Percentiles rank a stretch among this genome's conserved stretches.
Evolutionary conservation across 2,888 invertebrate genomes (phyloP).

Genomic region (Rhagium mordax): DNA sequence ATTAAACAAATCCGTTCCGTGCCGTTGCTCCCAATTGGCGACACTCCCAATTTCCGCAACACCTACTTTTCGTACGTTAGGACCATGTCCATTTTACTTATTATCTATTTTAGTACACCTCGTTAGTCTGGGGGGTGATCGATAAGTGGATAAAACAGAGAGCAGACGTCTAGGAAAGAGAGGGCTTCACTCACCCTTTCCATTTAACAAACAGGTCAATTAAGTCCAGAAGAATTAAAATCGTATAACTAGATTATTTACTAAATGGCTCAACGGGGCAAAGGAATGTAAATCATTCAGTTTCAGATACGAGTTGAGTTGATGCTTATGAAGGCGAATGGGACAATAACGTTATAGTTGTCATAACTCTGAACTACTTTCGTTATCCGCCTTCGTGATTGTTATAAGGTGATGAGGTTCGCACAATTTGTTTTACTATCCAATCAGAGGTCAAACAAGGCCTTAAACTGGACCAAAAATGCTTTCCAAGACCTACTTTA

Average conservation of each 20-base stretch:
- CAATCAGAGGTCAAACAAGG: no score
- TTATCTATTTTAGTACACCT: neutral
- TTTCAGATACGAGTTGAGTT: neutral
- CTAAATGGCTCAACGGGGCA: neutral
- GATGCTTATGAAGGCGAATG: no score
- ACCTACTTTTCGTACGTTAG: neutral
- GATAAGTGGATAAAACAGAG: neutral
- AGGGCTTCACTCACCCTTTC: neutral
- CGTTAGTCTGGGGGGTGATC: neutral
- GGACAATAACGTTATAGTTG: no score
- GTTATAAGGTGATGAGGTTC: no score
- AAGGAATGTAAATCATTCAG: neutral
- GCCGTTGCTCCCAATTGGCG: neutral
- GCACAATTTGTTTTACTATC: no score
- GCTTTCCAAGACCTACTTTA: no score
- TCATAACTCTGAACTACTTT: no score
- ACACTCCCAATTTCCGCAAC: neutral
- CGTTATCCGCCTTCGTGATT: no score
- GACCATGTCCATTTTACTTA: neutral
- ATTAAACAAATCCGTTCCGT: neutral
- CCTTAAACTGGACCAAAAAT: no score
- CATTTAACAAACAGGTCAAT: neutral
- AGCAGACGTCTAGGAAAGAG: neutral
- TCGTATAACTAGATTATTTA: neutral
- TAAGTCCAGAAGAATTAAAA: neutral